phyloP scores from a whole-genome alignment of 2,888 invertebrate species.

The Halictus ligatus region DNA sequence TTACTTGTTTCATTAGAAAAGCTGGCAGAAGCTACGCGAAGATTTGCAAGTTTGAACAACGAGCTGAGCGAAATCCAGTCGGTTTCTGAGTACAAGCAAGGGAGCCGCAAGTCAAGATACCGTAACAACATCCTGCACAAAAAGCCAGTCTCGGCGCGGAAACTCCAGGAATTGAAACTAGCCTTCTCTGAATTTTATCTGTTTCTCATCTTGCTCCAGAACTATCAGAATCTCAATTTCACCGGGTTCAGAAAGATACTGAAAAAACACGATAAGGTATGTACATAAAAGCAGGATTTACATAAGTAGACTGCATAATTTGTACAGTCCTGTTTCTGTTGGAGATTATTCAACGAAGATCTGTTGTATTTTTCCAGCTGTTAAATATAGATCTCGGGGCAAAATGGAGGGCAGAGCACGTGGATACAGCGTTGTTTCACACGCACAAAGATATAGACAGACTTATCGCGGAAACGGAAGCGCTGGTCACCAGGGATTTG shows the following conservation, averaged over 20 bases:
- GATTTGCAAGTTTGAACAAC: conserved; percentile 90
- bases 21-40: conserved; percentile 94
- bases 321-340: neutral
- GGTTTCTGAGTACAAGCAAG: conserved; percentile 80
- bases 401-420: conserved; percentile 91
- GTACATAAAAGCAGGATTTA: neutral
- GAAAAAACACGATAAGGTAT: conserved; percentile 95
- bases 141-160: conserved; percentile 86
- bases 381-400: conserved; percentile 89
- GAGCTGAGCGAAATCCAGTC: conserved; percentile 87
- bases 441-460: conserved; percentile 94
- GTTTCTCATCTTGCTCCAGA: conserved; percentile 93
- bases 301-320: neutral
- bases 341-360: neutral
- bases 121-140: conserved; percentile 76
- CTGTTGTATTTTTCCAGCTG: conserved; percentile 83
- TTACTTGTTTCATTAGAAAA: conserved; percentile 87
- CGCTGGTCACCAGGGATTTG: conserved; percentile 88
- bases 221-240: conserved; percentile 95
- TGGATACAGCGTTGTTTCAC: conserved; percentile 93
- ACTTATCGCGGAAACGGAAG: conserved; percentile 92
- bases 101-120: conserved; percentile 60
- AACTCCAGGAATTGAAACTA: conserved; percentile 92
- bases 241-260: conserved; percentile 96
- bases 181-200: conserved; percentile 96